These are phyloP conservation scores for Anableps anableps DNA, from an alignment of 2,797 vertebrate genomes.

Conservation along the genomic window DNA sequence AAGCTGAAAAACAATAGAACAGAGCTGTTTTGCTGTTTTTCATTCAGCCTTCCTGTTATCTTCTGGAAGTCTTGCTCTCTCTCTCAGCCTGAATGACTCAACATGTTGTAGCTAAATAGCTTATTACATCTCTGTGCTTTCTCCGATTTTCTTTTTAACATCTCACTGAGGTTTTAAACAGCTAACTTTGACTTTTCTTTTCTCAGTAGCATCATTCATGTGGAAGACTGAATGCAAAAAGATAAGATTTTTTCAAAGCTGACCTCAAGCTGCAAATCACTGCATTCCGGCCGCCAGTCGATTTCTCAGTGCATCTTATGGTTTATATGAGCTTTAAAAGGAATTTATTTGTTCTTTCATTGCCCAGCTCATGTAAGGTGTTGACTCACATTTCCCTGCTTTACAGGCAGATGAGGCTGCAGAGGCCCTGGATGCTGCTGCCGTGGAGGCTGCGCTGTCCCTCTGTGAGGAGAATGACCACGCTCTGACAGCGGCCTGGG, in stretches of 20 bases:
- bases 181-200: no score
- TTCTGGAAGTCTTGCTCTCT: background rate
- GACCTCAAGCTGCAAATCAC: no score
- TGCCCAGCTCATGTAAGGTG: no score
- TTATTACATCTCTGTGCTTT: background rate
- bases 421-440: slow-evolving; percentile 93
- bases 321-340: no score
- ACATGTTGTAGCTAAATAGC: background rate
- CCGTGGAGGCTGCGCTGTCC: slow-evolving; percentile 93
- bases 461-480: slow-evolving; percentile 94
- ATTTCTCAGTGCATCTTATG: no score
- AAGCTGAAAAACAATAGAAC: background rate
- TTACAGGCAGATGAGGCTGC: slow-evolving; percentile 89
- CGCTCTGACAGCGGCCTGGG: slow-evolving; percentile 88
- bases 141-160: background rate
- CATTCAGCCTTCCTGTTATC: background rate
- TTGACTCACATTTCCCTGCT: slow-evolving; percentile 24
- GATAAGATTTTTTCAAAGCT: no score
- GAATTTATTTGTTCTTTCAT: no score
- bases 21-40: background rate
- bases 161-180: no score
- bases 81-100: background rate
- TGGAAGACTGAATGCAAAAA: no score
- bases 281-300: no score
- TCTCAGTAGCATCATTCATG: no score